Evolutionary conservation across 2,888 invertebrate genomes (phyloP), one percentile per base, ranked within the genome.

Genomic region (Epirrhoe alternata): DNA sequence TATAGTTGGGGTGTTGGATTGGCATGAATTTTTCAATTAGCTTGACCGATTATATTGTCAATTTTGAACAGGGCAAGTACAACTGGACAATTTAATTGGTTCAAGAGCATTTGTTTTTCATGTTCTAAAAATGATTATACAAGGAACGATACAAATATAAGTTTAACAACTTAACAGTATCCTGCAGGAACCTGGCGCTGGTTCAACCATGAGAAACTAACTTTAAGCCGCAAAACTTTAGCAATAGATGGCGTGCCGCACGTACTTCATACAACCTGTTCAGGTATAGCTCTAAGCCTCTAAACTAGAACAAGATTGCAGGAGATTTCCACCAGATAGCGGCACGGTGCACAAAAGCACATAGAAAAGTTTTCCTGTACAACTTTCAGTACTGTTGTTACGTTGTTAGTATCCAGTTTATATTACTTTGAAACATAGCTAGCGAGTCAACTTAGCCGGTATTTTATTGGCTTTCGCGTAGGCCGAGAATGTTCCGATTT

Each of bases 311-410:
- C 16, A 7, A 17, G 30, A 5, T 55, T 55, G 14, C n/a, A 30
- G 8, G 24, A 54, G 12, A 61, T 30, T 52, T 38, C 51, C 66
- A 56, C 59, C 63, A 63, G 67, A 63, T 63, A 57, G 56, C 60
- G 51, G 30, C 8, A 51, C 10, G 38, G 47, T 59, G 42, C 53
- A 61, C 54, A 38, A 49, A 49, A 42, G 35, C 30, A 14, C 31
- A 16, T 3, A n/a, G 30, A 54, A 62, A 49, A 61, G 61, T 59
- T 66, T 62, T 17, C 51, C 47, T 14, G 47, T 47, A 42, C 35
- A 33, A 51, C 24, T 51, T 54, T 58, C 58, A 12, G 14, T 7
- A 51, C 47, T 14, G 16, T 53, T 30, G n/a, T 33, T 33, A 33
- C 1, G 33, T 33, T 33, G 33, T 33, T 33, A 33, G 33, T 7